Evolutionary conservation across 2,888 invertebrate species (phyloP).

Genomic region (Anodontia alba): DNA sequence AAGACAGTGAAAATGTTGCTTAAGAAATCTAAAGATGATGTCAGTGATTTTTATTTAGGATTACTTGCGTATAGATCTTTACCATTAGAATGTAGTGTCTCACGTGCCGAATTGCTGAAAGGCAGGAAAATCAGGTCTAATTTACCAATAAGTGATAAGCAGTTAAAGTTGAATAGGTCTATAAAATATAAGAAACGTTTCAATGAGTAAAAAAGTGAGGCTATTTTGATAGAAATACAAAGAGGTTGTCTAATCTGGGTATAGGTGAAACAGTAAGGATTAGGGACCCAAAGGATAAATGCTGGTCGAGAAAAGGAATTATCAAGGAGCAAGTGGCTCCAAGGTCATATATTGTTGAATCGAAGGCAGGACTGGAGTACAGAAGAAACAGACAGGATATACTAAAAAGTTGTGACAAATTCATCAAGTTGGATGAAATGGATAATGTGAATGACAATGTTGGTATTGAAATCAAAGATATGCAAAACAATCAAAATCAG

Average conservation of each 20-base stretch:
- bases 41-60: constrained; percentile 2
- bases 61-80: neutral
- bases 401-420: neutral
- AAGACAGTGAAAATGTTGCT: constrained; percentile 10
- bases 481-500: neutral
- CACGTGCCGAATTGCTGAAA: too few species aligned
- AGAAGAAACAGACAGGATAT: neutral
- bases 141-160: too few species aligned
- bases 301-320: constrained; percentile 2
- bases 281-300: neutral
- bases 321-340: neutral
- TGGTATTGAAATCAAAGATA: neutral
- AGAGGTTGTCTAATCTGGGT: neutral
- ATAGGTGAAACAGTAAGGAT: neutral
- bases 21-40: constrained; percentile 1
- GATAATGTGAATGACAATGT: neutral
- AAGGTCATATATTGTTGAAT: too few species aligned
- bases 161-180: too few species aligned
- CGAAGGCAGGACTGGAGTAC: neutral
- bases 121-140: too few species aligned
- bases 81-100: too few species aligned
- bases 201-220: neutral
- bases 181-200: neutral
- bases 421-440: neutral
- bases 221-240: neutral